These are phyloP conservation scores for Ascaphus truei DNA, from an alignment of 2,113 vertebrate species.

Conservation along the genomic window DNA sequence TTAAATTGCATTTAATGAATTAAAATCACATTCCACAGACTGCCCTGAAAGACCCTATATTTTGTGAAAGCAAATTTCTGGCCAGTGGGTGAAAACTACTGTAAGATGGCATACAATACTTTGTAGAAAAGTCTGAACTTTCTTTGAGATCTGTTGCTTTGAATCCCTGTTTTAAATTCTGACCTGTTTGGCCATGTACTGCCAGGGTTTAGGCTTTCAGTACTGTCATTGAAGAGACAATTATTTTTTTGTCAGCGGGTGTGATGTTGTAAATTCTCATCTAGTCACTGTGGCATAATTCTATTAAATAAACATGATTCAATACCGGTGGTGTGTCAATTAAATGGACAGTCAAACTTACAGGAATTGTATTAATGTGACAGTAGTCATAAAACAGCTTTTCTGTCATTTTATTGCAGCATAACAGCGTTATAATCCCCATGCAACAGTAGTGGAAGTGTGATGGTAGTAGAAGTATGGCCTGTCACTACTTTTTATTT, in stretches of 20 bases:
- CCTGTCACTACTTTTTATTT: too few species aligned
- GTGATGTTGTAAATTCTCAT: too few species aligned
- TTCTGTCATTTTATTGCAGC: too few species aligned
- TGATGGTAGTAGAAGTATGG: too few species aligned
- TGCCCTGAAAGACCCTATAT: slow-evolving; percentile 13
- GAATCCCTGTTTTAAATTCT: slow-evolving; percentile 3
- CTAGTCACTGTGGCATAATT: too few species aligned
- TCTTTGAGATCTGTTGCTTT: slow-evolving; percentile 17
- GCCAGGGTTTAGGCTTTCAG: neutral
- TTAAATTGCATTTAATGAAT: slow-evolving; percentile 30
- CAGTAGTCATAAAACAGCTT: too few species aligned
- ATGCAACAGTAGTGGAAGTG: too few species aligned
- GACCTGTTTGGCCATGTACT: slow-evolving; percentile 1
- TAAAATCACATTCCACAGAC: slow-evolving; percentile 32
- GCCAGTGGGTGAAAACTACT: slow-evolving; percentile 4
- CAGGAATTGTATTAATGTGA: too few species aligned
- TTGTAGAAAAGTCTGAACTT: neutral
- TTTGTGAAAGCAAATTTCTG: slow-evolving; percentile 16
- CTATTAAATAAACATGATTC: too few species aligned
- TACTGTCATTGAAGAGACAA: neutral
- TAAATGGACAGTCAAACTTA: too few species aligned
- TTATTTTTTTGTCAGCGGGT: neutral
- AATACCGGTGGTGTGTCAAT: too few species aligned
- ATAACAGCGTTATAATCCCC: too few species aligned
- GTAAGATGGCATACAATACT: slow-evolving; percentile 2